A percentile compares a stretch with the other conserved stretches of the same genome.
Conservation (phyloP, 1,140 invertebrate species). For the Drosophila busckii region DNA sequence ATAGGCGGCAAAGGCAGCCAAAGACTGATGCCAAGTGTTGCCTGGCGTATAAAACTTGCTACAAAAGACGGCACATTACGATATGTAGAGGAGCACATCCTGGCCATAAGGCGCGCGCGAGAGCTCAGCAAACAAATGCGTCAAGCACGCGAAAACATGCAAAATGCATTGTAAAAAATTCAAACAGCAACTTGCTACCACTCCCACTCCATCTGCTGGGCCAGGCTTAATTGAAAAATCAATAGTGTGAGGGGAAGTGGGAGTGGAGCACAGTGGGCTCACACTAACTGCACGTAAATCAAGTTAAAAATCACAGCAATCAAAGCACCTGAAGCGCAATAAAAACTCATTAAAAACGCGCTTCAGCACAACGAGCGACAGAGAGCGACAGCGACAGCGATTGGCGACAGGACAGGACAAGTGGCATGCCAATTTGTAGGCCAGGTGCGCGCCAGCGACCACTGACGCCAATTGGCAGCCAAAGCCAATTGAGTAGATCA, state of each 20-base stretch:
- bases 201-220: no score
- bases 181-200: not conserved
- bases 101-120: conserved; percentile 24
- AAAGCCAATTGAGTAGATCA: conserved; percentile 58
- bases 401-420: conserved; percentile 9
- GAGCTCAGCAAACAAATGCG: conserved; percentile 55
- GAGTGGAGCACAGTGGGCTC: no score
- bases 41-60: conserved; percentile 62
- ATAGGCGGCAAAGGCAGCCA: conserved; percentile 8
- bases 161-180: conserved; percentile 61
- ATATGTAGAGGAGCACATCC: conserved; percentile 23
- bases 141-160: conserved; percentile 65
- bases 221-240: conserved; percentile 67
- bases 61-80: conserved; percentile 39
- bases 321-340: conserved; percentile 72
- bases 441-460: conserved; percentile 32
- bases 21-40: not conserved
- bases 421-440: conserved; percentile 35
- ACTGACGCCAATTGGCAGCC: conserved; percentile 37
- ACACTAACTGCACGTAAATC: conserved; percentile 63
- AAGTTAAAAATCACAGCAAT: conserved; percentile 76
- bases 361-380: conserved; percentile 19
- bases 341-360: conserved; percentile 74
- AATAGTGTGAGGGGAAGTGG: conserved; percentile 42
- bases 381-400: conserved; percentile 12